Base-by-base conservation (phyloP, 2,113 vertebrate species). In the Formicarius rufipectus region DNA sequence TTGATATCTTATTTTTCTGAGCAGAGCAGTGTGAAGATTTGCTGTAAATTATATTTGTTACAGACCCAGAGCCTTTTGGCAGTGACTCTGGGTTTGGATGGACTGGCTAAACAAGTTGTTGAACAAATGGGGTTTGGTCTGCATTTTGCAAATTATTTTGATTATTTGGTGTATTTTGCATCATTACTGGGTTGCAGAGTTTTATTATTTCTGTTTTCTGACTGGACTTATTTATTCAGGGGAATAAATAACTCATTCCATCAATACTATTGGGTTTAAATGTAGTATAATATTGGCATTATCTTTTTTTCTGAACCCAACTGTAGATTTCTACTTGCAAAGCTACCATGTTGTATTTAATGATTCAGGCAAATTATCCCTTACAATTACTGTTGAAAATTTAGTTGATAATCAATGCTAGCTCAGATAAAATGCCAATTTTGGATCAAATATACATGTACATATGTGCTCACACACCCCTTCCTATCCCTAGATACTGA, bases 51-150 rank as follows among this genome's bases (percentile, higher is more conserved):
- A 5, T n/a, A 22, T 88, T 93, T 94, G 79, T 86, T 88, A 93
- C 79, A 90, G 75, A 78, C 79, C 42, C 64, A 80, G 87, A 85
- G 35, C 83, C 79, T 86, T 88, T 93, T 93, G 93, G 75, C 93
- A 77, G 39, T 31, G 82, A 23, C 35, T 55, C 60, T 24, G 52
- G 42, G 72, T 75, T 94, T 86, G 92, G 64, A 94, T 78, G 83
- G 92, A 81, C 92, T 59, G 82, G 74, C 62, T 86, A 59, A 93
- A 66, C 21, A 84, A 88, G 56, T 59, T 94, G 67, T 86, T 82
- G 87, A 90, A 49, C 58, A 84, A 91, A 87, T 73, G 35, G 39
- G 20, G 89, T 79, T 76, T 81, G 73, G 66, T 42, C 63, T 16
- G 3, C 56, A 25, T 95, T 95, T 94, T 93, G 68, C 28, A 90